phyloP scores from a whole-genome alignment of 2,797 vertebrate genomes.

The Phyllotis vaccarum region DNA sequence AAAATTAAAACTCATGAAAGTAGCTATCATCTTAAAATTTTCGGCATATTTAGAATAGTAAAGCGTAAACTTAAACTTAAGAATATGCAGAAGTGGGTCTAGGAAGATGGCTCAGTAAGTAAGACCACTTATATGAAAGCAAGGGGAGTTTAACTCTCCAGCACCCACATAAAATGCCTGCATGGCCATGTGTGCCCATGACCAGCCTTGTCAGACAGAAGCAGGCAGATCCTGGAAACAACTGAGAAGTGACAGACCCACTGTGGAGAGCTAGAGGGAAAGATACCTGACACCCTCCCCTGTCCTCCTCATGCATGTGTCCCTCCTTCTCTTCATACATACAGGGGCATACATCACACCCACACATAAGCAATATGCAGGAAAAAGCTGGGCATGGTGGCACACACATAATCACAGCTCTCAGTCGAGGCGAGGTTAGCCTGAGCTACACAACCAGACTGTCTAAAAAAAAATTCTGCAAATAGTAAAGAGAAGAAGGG shows the following conservation, averaged over 20 bases:
- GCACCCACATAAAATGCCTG: not conserved
- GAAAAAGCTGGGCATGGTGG: not conserved
- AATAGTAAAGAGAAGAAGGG: not conserved
- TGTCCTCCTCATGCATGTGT: not conserved
- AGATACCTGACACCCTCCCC: not conserved
- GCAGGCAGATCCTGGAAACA: not conserved
- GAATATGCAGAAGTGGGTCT: not conserved
- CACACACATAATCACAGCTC: not conserved
- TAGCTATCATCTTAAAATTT: constrained; percentile 45
- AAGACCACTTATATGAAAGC: not conserved
- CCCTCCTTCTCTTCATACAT: not conserved
- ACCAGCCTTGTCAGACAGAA: not conserved
- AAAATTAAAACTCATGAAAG: constrained; percentile 52
- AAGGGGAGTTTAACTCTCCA: not conserved
- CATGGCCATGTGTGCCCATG: not conserved
- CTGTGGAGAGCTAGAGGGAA: not conserved
- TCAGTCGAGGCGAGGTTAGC: not conserved
- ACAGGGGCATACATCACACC: not conserved
- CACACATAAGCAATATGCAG: not conserved
- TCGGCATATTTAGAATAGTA: constrained; percentile 35
- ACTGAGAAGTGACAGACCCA: not conserved
- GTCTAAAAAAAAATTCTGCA: not conserved
- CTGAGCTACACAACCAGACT: not conserved
- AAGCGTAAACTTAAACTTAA: constrained; percentile 8
- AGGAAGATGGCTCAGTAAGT: not conserved